phyloP scores from a whole-genome alignment of 1,140 invertebrate species.

The Drosophila mojavensis region DNA sequence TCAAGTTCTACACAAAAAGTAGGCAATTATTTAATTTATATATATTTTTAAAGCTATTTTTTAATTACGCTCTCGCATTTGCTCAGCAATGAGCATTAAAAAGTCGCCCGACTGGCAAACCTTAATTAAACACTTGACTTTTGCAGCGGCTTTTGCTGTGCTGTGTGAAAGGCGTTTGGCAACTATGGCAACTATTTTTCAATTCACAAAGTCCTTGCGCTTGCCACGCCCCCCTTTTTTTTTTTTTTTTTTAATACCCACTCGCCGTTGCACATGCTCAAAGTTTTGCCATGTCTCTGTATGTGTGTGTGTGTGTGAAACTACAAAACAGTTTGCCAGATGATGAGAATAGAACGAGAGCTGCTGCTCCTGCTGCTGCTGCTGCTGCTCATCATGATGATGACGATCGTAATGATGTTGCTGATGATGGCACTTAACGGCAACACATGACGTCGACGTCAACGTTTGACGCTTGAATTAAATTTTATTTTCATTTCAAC shows the following conservation, averaged over 20 bases:
- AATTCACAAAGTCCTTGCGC: slow-evolving; percentile 36
- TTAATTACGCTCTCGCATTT: slow-evolving; percentile 48
- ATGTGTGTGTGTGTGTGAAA: slow-evolving; percentile 29
- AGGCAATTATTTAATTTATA: not conserved
- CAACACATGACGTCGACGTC: slow-evolving; percentile 56
- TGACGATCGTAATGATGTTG: slow-evolving; percentile 17
- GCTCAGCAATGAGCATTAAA: slow-evolving; percentile 55
- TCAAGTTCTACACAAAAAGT: too few species aligned
- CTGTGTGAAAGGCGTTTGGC: slow-evolving; percentile 22
- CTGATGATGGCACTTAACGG: slow-evolving; percentile 65
- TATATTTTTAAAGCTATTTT: slow-evolving; percentile 15
- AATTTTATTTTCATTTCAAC: slow-evolving; percentile 69
- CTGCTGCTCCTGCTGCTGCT: not conserved
- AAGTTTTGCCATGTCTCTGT: slow-evolving; percentile 34
- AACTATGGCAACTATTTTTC: slow-evolving; percentile 57
- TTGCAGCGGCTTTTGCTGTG: slow-evolving; percentile 22
- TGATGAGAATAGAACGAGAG: slow-evolving; percentile 47
- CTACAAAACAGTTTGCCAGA: slow-evolving; percentile 53
- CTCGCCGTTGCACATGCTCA: slow-evolving; percentile 9
- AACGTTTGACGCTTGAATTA: slow-evolving; percentile 49
- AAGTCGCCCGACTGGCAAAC: slow-evolving; percentile 48
- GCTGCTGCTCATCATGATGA: slow-evolving; percentile 7
- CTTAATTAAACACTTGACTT: slow-evolving; percentile 67
- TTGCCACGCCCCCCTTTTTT: not conserved
- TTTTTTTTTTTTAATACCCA: not conserved